Evolutionary conservation across 2,888 invertebrate genomes (phyloP), one percentile per base, ranked within the genome.

Genomic region (Dryomyza anilis): DNA sequence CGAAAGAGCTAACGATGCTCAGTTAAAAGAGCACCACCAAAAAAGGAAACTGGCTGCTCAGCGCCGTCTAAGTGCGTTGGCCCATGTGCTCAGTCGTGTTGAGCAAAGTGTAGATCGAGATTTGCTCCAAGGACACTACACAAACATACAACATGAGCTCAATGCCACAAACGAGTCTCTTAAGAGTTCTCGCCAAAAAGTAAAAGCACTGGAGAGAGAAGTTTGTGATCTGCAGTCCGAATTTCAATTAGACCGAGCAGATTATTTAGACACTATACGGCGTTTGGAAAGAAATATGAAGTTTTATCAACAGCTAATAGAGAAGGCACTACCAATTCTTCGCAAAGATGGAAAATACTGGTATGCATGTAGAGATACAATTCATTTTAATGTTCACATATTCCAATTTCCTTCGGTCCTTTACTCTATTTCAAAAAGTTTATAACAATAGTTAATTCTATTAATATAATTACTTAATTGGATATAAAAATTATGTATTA

Each of bases 191-290:
- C 86, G 89, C 67, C 86, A 88, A 71, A 89, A 89, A 84, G 86
- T 89, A 23, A 87, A 87, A 73, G 84, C 87, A 19, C 78, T 93
- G 59, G 89, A 92, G 75, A 84, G 88, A 64, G 93, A 94, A 81
- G 89, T 93, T 23, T 83, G 85, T 5, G 94, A 94, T 80, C 84
- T 94, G 2, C 92, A 92, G 73, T 87, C 90, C 10, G 94, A 94
- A 83, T 94, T 94, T 81, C 91, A 94, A 80, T 85, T 87, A 62
- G 93, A 94, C 76, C 84, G 93, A 2, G 88, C 90, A n/a, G 93
- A 93, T 78, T 94, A 93, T 77, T 81, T 94, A 69, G 93, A 94
- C 75, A 90, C 92, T 0, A 92, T 94, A 33, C 84, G 93, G 19
- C 86, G 88, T 70, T 89, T 92, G 73, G 90, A 92, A 64, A 87